Base-by-base conservation (phyloP, 2,888 invertebrate genomes). In the Shargacucullia verbasci region DNA sequence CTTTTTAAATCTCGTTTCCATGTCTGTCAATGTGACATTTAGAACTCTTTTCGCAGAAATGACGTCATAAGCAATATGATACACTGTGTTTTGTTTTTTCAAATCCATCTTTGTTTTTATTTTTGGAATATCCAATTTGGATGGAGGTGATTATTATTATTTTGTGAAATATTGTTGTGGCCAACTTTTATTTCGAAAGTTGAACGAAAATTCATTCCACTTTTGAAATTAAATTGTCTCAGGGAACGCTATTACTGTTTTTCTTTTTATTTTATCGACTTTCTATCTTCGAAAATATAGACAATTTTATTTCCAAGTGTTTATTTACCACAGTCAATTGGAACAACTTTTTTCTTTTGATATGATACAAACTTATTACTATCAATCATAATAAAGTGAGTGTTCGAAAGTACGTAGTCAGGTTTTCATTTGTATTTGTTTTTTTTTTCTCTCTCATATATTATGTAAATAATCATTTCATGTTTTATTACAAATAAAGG, bases 1-100 rank as follows among this genome's bases (percentile, higher is more conserved):
- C 25, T 54, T 64, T 59, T 59, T 52, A 11, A 61, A 57, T 52
- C 43, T 60, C 37, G 37, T 46, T 62, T 46, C 62, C 50, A 62
- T 56, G 43, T 67, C 67, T 68, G 64, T 68, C 73, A 73, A 55
- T 68, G 58, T 68, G 75, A 71, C 72, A 68, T 75, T 73, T 65
- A 57, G 49, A 52, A 11, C 46, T 45, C 33, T 40, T 43, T 67
- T 64, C 58, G 53, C 35, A 58, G 59, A 58, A 71, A 72, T 71
- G 53, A 64, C 72, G 61, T 75, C 68, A 68, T 46, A 11, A 3
- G 14, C 33, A 41, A 40, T 41, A 63, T 62, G 69, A 40, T 11
- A 8, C 40, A 12, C 12, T 39, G 54, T 38, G 14, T 46, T 61
- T 14, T 50, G 57, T 56, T 61, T 47, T 52, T 15, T 13, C 40